A percentile compares a stretch with the other conserved stretches of the same genome.
Evolutionary conservation across 2,113 vertebrate species (phyloP).

Genomic region (Fregata magnificens): DNA sequence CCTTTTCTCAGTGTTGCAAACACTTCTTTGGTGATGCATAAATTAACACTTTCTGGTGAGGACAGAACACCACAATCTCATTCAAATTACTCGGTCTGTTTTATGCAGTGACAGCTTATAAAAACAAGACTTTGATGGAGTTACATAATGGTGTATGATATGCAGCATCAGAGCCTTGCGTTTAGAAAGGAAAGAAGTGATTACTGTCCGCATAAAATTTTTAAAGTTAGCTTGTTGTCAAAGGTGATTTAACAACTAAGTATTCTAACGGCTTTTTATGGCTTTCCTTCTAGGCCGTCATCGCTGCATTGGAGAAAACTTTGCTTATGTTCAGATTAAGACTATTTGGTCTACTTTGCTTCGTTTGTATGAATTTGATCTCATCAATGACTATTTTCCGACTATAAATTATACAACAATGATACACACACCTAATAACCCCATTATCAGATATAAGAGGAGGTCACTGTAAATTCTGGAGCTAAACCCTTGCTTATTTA

Average conservation of each 20-base stretch:
- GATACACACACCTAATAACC: conserved; percentile 94
- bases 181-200: not conserved
- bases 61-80: not conserved
- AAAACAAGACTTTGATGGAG: not conserved
- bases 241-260: not conserved
- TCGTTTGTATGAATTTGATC: conserved; percentile 90
- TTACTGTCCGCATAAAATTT: not conserved
- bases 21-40: not conserved
- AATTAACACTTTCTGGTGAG: not conserved
- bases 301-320: conserved; percentile 97
- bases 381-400: conserved; percentile 90
- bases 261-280: not conserved
- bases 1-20: not conserved
- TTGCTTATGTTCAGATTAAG: conserved; percentile 97
- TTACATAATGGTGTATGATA: too few species aligned
- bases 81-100: rapidly evolving
- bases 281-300: conserved; percentile 84
- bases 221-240: not conserved
- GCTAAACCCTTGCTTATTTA: not conserved
- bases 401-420: conserved; percentile 95
- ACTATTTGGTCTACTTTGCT: conserved; percentile 96
- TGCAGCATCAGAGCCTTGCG: not conserved
- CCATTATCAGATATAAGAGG: conserved; percentile 89
- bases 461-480: conserved; percentile 61
- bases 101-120: not conserved